Conservation (phyloP, 2,113 vertebrate species). For the Felis chaus region DNA sequence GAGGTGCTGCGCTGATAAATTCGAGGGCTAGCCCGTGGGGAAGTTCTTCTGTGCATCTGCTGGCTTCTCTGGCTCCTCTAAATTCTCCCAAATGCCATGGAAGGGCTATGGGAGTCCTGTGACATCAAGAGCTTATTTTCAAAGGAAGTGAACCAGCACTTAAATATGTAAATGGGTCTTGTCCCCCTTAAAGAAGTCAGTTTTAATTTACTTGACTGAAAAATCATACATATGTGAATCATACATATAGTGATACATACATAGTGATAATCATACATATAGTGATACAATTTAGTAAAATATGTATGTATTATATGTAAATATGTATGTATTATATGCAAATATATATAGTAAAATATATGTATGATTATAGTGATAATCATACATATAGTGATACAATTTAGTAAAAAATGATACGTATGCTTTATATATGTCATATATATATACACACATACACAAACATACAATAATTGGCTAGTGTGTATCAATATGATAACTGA, state of each 20-base stretch:
- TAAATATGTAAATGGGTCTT: slow-evolving; percentile 42
- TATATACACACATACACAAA: neutral
- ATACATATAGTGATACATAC: neutral
- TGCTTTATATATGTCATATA: neutral
- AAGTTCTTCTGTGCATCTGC: neutral
- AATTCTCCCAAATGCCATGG: neutral
- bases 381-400: neutral
- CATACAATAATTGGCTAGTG: neutral
- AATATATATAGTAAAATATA: too few species aligned
- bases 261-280: neutral
- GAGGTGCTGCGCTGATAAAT: neutral
- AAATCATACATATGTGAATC: neutral
- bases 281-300: slow-evolving; percentile 17
- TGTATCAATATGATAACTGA: neutral
- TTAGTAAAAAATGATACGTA: slow-evolving; percentile 3
- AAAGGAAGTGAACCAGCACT: slow-evolving; percentile 6
- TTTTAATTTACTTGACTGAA: slow-evolving; percentile 39
- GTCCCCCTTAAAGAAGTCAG: neutral
- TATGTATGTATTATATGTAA: too few species aligned
- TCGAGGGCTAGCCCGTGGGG: neutral
- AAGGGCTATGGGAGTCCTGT: neutral
- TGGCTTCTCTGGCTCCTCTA: neutral
- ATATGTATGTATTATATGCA: too few species aligned
- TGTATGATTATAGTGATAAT: neutral
- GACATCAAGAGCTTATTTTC: slow-evolving; percentile 24